phyloP scores from a whole-genome alignment of 1,140 invertebrate species.

The Ceratosolen solmsi region DNA sequence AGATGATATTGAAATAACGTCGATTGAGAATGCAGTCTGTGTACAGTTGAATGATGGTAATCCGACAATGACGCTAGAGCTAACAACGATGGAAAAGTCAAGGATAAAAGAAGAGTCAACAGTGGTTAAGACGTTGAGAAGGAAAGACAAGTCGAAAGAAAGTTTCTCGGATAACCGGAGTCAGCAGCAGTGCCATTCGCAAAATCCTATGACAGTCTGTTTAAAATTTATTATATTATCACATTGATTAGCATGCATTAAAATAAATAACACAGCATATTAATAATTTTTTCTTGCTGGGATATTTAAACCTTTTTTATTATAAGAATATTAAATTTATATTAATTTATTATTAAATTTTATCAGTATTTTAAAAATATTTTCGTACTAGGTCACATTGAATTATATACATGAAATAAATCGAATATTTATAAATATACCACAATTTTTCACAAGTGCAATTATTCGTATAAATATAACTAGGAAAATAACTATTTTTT shows the following conservation, averaged over 20 bases:
- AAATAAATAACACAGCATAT: too few relatives aligned
- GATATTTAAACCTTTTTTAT: too few relatives aligned
- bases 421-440: too few relatives aligned
- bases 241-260: too few relatives aligned
- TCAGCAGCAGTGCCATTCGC: constrained; percentile 31
- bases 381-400: too few relatives aligned
- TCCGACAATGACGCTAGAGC: neutral
- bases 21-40: neutral
- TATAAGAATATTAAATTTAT: too few relatives aligned
- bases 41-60: neutral
- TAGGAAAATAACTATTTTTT: too few relatives aligned
- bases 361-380: too few relatives aligned
- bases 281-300: too few relatives aligned
- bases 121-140: neutral
- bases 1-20: constrained; percentile 14
- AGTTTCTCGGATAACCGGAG: neutral
- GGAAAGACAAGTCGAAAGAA: neutral
- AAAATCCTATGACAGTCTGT: neutral
- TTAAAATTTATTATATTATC: neutral
- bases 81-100: neutral
- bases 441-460: neutral
- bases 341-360: too few relatives aligned
- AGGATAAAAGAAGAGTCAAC: neutral
- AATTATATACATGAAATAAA: too few relatives aligned
- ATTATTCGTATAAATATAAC: too few relatives aligned